Evolutionary conservation across 2,113 vertebrate genomes (phyloP).

Genomic region (Oreamnos americanus): DNA sequence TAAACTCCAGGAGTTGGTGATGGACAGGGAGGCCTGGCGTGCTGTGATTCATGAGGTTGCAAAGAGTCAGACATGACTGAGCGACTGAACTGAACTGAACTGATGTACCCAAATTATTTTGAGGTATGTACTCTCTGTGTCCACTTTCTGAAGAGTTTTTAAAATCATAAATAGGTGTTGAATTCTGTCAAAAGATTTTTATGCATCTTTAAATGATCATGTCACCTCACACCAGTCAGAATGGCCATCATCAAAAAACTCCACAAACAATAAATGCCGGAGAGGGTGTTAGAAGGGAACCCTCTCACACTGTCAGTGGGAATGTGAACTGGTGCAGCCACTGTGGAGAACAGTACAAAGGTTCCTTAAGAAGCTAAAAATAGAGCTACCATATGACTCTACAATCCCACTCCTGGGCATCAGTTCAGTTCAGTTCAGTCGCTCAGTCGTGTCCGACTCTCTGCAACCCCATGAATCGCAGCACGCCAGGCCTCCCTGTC

Average conservation of each 20-base stretch:
- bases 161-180: not conserved
- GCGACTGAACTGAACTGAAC: too few species aligned
- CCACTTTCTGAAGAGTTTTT: not conserved
- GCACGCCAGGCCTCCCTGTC: too few species aligned
- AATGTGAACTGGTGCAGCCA: not conserved
- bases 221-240: not conserved
- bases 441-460: too few species aligned
- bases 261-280: not conserved
- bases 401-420: not conserved
- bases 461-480: rapidly evolving
- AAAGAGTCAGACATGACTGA: too few species aligned
- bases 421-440: too few species aligned
- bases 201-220: not conserved
- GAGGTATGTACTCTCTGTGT: not conserved
- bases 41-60: too few species aligned
- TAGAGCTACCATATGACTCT: not conserved
- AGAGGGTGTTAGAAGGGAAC: not conserved
- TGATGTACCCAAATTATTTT: not conserved
- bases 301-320: not conserved
- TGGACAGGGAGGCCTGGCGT: too few species aligned
- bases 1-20: too few species aligned
- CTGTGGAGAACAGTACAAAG: not conserved
- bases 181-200: not conserved
- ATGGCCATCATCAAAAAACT: not conserved
- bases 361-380: not conserved